Evolutionary conservation across 1,140 invertebrate genomes (phyloP), one percentile per base, ranked within the genome.

Genomic region (Neuroterus valhalla): DNA sequence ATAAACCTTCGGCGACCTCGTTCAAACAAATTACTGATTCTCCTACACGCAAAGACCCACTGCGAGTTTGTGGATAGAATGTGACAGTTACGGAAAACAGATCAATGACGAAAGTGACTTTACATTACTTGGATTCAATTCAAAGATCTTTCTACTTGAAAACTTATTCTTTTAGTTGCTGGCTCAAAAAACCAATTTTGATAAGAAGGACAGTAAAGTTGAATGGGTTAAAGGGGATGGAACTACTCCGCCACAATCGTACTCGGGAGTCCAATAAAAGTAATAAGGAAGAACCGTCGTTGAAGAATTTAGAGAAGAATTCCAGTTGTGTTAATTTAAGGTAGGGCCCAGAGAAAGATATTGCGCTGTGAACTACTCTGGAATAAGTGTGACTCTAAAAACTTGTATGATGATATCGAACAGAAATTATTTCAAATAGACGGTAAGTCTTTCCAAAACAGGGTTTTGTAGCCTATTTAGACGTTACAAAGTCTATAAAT

Each of bases 21-120:
- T 62, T 62, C 55, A 62, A 62, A 62, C 55, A 26, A 62, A 62
- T 62, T 62, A 62, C 55, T 14, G 31, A 62, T 62, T 62, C 55
- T 62, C 26, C 55, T 62, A 38, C 31, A 62, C 10, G 21, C 55
- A 62, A 62, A 62, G 55, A 38, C 55, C n/a, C 31, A 62, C 12
- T 14, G 55, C 31, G 23, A 26, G 14, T 62, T 62, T 38, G 26
- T 26, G 55, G 26, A 38, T 0, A 1, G 31, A 8, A 38, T 38
- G 31, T 8, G 31, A 19, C 21, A 8, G 46, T 3, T 15, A 19
- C n/a, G 2, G 15, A 50, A 50, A 50, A 50, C 8, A 21, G 3
- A 31, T 8, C 31, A 62, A 14, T 14, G 1, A 8, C 19, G 12
- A 62, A 21, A 55, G 15, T n/a, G 31, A 2, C 11, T 0, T 23